phyloP scores from a whole-genome alignment of 2,797 vertebrate species.

The Catharus ustulatus region DNA sequence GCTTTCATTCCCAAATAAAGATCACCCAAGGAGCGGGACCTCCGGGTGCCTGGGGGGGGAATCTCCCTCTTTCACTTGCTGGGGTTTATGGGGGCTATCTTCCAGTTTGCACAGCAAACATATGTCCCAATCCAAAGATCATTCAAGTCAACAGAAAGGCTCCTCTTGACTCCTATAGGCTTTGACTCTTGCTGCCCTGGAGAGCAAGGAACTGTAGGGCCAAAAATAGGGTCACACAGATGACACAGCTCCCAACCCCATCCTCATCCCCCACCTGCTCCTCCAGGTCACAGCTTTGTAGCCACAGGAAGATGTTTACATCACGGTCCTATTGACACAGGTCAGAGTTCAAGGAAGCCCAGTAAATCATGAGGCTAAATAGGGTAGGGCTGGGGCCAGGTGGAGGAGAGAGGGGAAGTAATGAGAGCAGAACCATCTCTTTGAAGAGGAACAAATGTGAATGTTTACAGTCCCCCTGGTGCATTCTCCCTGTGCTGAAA shows the following conservation, averaged over 20 bases:
- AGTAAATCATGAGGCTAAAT: conserved; percentile 71
- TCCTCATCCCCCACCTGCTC: conserved; percentile 56
- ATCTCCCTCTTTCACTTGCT: background rate
- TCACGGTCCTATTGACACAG: conserved; percentile 31
- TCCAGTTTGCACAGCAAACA: background rate
- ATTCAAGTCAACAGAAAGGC: background rate
- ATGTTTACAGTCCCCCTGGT: conserved; percentile 48
- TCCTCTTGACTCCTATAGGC: background rate
- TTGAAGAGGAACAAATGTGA: conserved; percentile 70
- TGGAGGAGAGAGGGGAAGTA: background rate
- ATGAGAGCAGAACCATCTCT: conserved; percentile 54
- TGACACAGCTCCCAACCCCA: background rate
- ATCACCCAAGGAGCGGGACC: background rate
- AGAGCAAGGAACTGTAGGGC: background rate
- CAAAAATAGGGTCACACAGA: conserved; percentile 4
- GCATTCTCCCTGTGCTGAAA: conserved; percentile 18
- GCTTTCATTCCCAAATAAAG: conserved; percentile 8
- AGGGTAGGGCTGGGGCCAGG: background rate
- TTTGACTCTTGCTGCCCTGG: background rate
- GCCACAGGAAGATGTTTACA: conserved; percentile 52
- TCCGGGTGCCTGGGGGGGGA: background rate
- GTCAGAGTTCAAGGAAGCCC: conserved; percentile 67
- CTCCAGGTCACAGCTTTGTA: conserved; percentile 43
- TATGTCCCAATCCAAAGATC: background rate
- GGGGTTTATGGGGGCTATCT: background rate